Evolutionary conservation across 2,113 vertebrate species (phyloP).

Genomic region (Mormyrus lacerda): DNA sequence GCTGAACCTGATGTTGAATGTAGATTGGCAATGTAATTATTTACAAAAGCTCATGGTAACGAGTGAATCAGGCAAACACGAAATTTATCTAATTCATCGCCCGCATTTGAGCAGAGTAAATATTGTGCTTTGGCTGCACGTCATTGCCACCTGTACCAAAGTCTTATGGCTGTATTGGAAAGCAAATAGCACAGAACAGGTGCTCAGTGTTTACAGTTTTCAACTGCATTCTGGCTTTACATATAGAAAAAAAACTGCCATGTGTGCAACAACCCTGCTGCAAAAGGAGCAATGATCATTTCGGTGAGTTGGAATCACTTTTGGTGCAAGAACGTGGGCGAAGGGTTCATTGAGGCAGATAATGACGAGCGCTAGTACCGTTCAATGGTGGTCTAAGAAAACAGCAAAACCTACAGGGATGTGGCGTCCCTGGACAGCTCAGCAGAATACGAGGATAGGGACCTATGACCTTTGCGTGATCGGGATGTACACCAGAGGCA

Average conservation of each 20-base stretch:
- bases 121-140: slow-evolving; percentile 31
- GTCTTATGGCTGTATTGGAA: slow-evolving; percentile 48
- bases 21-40: background rate
- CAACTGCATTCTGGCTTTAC: slow-evolving; percentile 37
- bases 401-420: background rate
- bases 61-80: slow-evolving; percentile 8
- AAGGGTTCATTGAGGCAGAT: background rate
- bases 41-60: background rate
- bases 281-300: background rate
- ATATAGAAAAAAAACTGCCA: background rate
- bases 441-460: background rate
- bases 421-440: background rate
- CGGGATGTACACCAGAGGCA: background rate
- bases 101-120: slow-evolving; percentile 24
- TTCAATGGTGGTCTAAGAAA: background rate
- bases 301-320: background rate
- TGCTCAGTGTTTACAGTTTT: slow-evolving; percentile 55
- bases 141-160: slow-evolving; percentile 37
- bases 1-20: background rate
- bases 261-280: background rate
- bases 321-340: background rate
- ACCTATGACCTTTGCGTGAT: background rate
- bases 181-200: slow-evolving; percentile 58
- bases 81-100: slow-evolving; percentile 16
- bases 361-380: background rate